phyloP scores from a whole-genome alignment of 2,113 vertebrate genomes.

The Crypturellus undulatus region DNA sequence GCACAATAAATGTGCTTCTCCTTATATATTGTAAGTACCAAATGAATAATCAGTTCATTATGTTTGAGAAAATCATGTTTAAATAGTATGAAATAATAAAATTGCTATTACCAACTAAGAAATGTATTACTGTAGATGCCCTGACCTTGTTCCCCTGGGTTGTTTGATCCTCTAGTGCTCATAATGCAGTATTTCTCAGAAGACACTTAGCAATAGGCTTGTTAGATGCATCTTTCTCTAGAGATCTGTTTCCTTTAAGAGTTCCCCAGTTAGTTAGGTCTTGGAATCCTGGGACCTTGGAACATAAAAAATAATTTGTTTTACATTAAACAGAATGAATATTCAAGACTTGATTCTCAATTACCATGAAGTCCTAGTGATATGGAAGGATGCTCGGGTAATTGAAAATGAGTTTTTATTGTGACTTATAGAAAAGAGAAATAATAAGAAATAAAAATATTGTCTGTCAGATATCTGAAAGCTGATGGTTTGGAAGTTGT shows the following conservation, averaged over 20 bases:
- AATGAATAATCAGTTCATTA: neutral
- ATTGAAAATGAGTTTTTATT: neutral
- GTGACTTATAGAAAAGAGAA: neutral
- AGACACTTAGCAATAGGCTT: neutral
- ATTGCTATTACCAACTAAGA: neutral
- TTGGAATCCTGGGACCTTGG: neutral
- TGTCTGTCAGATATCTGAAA: neutral
- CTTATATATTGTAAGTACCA: neutral
- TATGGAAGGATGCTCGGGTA: neutral
- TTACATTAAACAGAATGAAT: neutral
- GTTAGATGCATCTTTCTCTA: neutral
- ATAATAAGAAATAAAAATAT: neutral
- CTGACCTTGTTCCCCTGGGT: neutral
- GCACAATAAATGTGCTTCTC: neutral
- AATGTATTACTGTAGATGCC: neutral
- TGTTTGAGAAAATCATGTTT: neutral
- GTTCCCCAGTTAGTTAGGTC: neutral
- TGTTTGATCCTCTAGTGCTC: neutral
- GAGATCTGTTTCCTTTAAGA: conserved; percentile 1
- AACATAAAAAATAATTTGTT: neutral
- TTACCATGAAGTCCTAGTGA: neutral
- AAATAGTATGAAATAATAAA: neutral
- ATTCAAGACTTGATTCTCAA: neutral
- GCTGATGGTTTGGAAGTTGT: neutral
- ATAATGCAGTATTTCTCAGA: neutral